A percentile compares a stretch with the other conserved stretches of the same genome.
These are phyloP conservation scores for Leptinotarsa haldemani DNA, from an alignment of 2,888 invertebrate genomes.

Conservation along the genomic window DNA sequence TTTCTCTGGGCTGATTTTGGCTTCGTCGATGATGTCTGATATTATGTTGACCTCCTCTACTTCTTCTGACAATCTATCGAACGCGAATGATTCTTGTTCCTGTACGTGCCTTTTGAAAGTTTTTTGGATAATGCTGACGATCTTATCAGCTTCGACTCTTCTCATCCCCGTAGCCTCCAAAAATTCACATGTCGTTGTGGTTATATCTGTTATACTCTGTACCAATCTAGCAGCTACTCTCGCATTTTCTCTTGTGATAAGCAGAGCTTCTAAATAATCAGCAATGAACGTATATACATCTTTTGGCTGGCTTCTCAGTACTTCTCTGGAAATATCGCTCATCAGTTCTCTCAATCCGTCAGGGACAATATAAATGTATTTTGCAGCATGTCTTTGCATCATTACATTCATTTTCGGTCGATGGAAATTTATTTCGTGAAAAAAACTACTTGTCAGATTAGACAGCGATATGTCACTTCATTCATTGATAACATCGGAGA, in stretches of 20 bases:
- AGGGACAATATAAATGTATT: slow-evolving; percentile 70
- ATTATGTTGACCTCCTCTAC: slow-evolving; percentile 55
- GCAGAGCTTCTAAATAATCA: slow-evolving; percentile 75
- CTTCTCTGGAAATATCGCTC: slow-evolving; percentile 80
- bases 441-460: background rate
- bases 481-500: too few species aligned
- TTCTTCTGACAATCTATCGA: slow-evolving; percentile 38
- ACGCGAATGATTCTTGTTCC: slow-evolving; percentile 2
- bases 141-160: slow-evolving; percentile 57
- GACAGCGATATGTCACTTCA: background rate
- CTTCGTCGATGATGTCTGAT: slow-evolving; percentile 53
- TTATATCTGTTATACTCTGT: slow-evolving; percentile 60
- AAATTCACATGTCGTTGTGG: slow-evolving; percentile 58
- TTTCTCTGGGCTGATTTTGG: slow-evolving; percentile 53
- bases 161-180: slow-evolving; percentile 54
- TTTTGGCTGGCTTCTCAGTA: slow-evolving; percentile 74
- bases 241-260: slow-evolving; percentile 74
- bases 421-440: too few species aligned
- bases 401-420: slow-evolving; percentile 57
- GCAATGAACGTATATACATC: slow-evolving; percentile 76
- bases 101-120: slow-evolving; percentile 43
- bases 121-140: slow-evolving; percentile 59
- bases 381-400: slow-evolving; percentile 65
- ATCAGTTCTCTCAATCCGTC: slow-evolving; percentile 78
- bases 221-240: slow-evolving; percentile 62